Conservation (phyloP, 1,140 invertebrate species). For the Conopomorpha cramerella region DNA sequence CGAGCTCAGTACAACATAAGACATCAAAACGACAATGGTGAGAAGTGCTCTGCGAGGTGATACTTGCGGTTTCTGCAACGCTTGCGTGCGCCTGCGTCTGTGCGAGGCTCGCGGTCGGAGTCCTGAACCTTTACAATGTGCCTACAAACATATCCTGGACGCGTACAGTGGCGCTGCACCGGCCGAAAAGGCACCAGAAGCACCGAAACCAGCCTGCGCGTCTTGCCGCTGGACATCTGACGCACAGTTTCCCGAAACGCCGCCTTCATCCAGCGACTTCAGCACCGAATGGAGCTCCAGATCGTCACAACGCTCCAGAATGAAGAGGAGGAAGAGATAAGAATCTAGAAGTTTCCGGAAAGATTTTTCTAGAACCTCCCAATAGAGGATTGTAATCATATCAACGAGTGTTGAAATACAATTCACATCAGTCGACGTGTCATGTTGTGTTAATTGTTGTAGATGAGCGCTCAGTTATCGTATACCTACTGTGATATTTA, state of each 20-base stretch:
- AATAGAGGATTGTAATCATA: no score
- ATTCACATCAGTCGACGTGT: no score
- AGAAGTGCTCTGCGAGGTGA: conserved; percentile 29
- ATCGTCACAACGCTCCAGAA: conserved; percentile 29
- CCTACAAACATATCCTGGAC: conserved; percentile 48
- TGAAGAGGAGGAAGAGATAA: conserved; percentile 42
- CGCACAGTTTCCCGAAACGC: conserved; percentile 50
- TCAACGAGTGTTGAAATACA: no score
- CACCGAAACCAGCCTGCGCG: conserved; percentile 26
- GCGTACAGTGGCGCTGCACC: conserved; percentile 20
- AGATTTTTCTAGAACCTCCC: no score
- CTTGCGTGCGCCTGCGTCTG: conserved; percentile 40
- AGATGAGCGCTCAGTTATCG: no score
- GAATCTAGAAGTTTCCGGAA: background rate
- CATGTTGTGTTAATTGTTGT: no score
- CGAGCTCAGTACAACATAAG: no score
- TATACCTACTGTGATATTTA: no score
- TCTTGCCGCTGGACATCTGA: conserved; percentile 50
- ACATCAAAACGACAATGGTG: conserved; percentile 38
- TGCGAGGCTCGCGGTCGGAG: conserved; percentile 34
- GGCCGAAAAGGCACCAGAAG: conserved; percentile 18
- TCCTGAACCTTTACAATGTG: conserved; percentile 41
- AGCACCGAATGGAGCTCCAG: conserved; percentile 47
- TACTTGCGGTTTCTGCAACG: conserved; percentile 45
- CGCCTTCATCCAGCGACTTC: conserved; percentile 39